Conservation (phyloP, 2,888 invertebrate species). For the Macroteleia sp. region DNA sequence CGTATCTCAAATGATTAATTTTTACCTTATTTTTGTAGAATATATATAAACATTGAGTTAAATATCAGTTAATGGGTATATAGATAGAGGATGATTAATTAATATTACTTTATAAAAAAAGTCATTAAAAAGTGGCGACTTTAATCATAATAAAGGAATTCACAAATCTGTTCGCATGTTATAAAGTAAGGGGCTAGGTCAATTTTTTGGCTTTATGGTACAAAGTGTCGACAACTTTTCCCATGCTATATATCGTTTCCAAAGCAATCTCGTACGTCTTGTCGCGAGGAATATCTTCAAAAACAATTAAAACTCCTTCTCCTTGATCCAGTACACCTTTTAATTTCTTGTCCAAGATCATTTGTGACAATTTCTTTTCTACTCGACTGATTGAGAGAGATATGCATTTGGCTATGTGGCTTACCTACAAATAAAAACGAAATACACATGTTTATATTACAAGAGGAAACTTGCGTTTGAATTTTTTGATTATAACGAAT, state of each 20-base stretch:
- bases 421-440: constrained; percentile 84
- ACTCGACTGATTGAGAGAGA: constrained; percentile 95
- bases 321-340: constrained; percentile 99
- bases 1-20: too few species aligned
- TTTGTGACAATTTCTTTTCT: constrained; percentile 99
- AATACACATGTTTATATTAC: background rate
- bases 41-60: constrained; percentile 42
- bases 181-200: constrained; percentile 87
- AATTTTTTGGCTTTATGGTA: constrained; percentile 99
- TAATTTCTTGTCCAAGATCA: constrained; percentile 99
- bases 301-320: constrained; percentile 98
- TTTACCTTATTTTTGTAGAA: constrained; percentile 19
- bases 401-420: constrained; percentile 95
- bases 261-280: constrained; percentile 98
- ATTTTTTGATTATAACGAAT: background rate
- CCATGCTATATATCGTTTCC: constrained; percentile 99
- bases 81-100: constrained; percentile 36
- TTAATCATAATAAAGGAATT: constrained; percentile 40
- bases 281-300: constrained; percentile 97
- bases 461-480: too few species aligned
- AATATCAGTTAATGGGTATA: constrained; percentile 30
- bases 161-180: constrained; percentile 65
- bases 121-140: background rate
- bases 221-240: constrained; percentile 99
- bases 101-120: constrained; percentile 11